These are phyloP conservation scores for Catharus ustulatus DNA, from an alignment of 2,797 vertebrate species.

Conservation along the genomic window DNA sequence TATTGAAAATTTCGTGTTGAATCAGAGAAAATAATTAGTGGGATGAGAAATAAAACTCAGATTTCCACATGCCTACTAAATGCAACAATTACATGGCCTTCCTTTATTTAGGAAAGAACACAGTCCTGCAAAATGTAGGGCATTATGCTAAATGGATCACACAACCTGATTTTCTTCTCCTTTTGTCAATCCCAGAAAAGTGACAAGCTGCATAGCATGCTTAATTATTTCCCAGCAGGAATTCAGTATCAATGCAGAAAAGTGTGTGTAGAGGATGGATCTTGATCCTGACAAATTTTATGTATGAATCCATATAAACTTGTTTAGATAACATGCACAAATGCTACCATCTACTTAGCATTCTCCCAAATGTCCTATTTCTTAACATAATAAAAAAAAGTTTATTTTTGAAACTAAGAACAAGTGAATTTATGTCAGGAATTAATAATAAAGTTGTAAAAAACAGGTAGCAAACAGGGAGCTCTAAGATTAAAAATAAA, in stretches of 20 bases:
- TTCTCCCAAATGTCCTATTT: neutral
- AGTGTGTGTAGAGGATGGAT: neutral
- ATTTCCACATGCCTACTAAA: neutral
- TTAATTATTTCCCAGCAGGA: neutral
- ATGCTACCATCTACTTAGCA: neutral
- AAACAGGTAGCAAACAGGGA: neutral
- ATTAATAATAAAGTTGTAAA: neutral
- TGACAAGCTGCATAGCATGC: neutral
- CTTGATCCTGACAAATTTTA: neutral
- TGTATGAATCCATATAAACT: neutral
- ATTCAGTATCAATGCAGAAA: neutral
- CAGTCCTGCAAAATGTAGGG: neutral
- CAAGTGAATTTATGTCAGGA: neutral
- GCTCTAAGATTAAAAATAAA: constrained; percentile 26
- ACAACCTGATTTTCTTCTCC: neutral
- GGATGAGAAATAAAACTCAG: neutral
- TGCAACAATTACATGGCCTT: neutral
- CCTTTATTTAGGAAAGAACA: neutral
- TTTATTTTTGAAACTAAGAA: neutral
- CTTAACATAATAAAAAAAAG: neutral
- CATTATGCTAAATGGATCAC: neutral
- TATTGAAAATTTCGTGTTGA: neutral
- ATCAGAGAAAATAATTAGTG: neutral
- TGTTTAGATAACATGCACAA: neutral
- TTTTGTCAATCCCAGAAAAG: neutral